Evolutionary conservation across 1,140 invertebrate species (phyloP).

Genomic region (Drosophila nigromelanica): DNA sequence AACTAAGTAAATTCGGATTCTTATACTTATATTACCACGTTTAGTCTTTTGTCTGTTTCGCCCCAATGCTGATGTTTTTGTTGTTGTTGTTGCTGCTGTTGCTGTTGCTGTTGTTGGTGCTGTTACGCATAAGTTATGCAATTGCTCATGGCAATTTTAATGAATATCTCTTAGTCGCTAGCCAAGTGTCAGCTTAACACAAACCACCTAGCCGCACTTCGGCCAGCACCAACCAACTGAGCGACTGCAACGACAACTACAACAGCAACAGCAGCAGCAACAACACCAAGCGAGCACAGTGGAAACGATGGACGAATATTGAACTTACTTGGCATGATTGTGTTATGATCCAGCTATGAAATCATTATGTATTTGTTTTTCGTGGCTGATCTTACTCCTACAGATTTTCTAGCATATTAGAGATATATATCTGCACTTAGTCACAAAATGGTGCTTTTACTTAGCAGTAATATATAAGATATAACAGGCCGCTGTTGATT

Average conservation of each 20-base stretch:
- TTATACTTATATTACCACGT: not conserved
- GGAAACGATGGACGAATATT: not conserved
- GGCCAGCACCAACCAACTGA: conserved; percentile 1
- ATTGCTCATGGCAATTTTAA: conserved; percentile 53
- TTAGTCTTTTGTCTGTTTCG: too few relatives aligned
- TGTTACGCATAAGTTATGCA: conserved; percentile 62
- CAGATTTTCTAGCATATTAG: too few relatives aligned
- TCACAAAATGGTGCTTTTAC: too few relatives aligned
- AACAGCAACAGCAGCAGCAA: conserved; percentile 9
- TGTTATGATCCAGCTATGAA: too few relatives aligned
- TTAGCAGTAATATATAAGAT: too few relatives aligned
- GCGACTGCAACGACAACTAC: not conserved
- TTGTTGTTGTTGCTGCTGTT: conserved; percentile 31
- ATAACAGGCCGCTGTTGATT: too few relatives aligned
- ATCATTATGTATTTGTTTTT: too few relatives aligned
- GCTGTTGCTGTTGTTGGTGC: conserved; percentile 15
- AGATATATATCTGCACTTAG: too few relatives aligned
- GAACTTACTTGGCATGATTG: not conserved
- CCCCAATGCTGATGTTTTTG: not conserved
- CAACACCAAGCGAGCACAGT: conserved; percentile 7
- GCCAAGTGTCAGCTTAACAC: conserved; percentile 59
- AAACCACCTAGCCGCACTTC: conserved; percentile 14
- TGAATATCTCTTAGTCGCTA: conserved; percentile 65
- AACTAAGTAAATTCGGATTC: conserved; percentile 25
- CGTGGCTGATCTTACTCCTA: too few relatives aligned